These are phyloP conservation scores for Ciconia nigra DNA, from an alignment of 2,797 vertebrate genomes.

Conservation along the genomic window DNA sequence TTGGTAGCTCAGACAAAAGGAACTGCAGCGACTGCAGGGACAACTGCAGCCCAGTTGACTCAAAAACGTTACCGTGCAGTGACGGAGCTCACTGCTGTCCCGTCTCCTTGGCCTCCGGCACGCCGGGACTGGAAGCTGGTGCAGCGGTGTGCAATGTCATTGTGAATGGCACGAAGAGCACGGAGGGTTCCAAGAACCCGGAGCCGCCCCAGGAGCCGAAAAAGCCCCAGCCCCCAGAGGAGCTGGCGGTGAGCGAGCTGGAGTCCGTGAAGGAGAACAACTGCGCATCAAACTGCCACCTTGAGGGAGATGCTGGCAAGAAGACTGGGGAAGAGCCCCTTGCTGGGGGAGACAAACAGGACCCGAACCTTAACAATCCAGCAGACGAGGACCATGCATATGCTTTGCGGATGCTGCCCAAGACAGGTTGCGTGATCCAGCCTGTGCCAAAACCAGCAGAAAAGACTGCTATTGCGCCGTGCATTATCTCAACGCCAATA, in stretches of 20 bases:
- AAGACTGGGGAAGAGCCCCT: constrained; percentile 81
- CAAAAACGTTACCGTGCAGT: constrained; percentile 72
- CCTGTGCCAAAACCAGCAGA: constrained; percentile 96
- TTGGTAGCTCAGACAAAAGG: constrained; percentile 77
- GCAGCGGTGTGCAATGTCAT: constrained; percentile 92
- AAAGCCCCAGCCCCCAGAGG: constrained; percentile 71
- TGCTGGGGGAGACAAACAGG: constrained; percentile 84
- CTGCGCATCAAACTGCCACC: constrained; percentile 82
- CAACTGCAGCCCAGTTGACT: constrained; percentile 78
- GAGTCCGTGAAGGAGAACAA: constrained; percentile 98
- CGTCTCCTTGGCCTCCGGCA: constrained; percentile 66
- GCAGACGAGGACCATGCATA: constrained; percentile 97
- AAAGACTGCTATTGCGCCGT: constrained; percentile 92
- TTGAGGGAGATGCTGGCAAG: constrained; percentile 87
- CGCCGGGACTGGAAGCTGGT: constrained; percentile 76
- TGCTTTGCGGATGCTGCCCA: constrained; percentile 91
- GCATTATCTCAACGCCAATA: constrained; percentile 88
- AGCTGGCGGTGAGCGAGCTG: constrained; percentile 84
- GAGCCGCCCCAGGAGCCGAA: constrained; percentile 76
- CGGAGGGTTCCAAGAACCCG: constrained; percentile 75
- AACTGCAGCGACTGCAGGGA: constrained; percentile 81
- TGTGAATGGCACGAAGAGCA: constrained; percentile 87
- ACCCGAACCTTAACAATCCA: constrained; percentile 86
- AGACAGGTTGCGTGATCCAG: constrained; percentile 95
- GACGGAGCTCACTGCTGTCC: constrained; percentile 78